phyloP scores from a whole-genome alignment of 2,797 vertebrate genomes.

The Argya squamiceps region DNA sequence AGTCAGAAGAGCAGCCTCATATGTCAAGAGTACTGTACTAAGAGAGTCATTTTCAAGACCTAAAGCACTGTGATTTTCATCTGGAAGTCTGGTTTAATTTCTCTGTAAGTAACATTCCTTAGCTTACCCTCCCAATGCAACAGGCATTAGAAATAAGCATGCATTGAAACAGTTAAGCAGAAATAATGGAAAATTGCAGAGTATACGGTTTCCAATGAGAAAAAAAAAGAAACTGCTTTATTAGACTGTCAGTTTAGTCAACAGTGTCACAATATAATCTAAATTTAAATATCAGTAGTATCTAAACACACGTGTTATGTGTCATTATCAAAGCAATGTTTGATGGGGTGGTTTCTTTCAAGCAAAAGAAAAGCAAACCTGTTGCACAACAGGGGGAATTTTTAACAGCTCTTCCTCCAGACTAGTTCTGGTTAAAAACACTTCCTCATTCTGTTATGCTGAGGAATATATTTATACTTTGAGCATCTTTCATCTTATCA shows the following conservation, averaged over 20 bases:
- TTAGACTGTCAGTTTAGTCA: background rate
- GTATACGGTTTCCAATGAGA: background rate
- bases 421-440: background rate
- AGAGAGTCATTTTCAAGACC: background rate
- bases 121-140: background rate
- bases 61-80: background rate
- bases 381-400: conserved; percentile 25
- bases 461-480: background rate
- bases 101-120: background rate
- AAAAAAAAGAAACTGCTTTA: background rate
- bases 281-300: background rate
- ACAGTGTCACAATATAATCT: background rate
- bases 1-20: background rate
- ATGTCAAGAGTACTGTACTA: background rate
- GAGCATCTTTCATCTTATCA: background rate
- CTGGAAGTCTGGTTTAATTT: background rate
- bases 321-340: background rate
- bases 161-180: background rate
- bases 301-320: background rate
- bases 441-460: conserved; percentile 31
- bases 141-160: background rate
- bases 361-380: background rate
- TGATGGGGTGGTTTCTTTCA: background rate
- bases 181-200: background rate
- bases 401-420: conserved; percentile 15